These are phyloP conservation scores for Noctua pronuba DNA, from an alignment of 2,888 invertebrate species.

Conservation along the genomic window DNA sequence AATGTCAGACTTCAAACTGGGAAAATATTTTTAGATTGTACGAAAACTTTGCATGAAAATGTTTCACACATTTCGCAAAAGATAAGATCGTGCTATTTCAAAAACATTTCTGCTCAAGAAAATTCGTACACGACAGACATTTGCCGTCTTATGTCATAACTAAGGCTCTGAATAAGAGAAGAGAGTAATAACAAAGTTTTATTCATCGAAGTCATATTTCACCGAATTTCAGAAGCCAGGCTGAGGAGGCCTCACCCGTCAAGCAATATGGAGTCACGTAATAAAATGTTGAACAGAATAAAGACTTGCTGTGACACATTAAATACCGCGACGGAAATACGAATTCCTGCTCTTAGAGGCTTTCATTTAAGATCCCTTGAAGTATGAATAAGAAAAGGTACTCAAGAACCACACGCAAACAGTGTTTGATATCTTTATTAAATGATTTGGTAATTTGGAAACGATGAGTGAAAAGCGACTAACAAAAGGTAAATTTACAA, in stretches of 20 bases:
- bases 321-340: slow-evolving; percentile 60
- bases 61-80: slow-evolving; percentile 10
- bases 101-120: slow-evolving; percentile 21
- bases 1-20: background rate
- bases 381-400: slow-evolving; percentile 37
- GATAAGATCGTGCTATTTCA: background rate
- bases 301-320: slow-evolving; percentile 65
- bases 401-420: background rate
- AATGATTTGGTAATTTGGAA: background rate
- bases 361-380: slow-evolving; percentile 50
- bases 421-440: background rate
- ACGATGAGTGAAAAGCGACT: background rate
- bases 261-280: slow-evolving; percentile 55
- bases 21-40: background rate
- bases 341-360: slow-evolving; percentile 53
- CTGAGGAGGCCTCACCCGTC: slow-evolving; percentile 19
- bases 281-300: slow-evolving; percentile 60
- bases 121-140: slow-evolving; percentile 16
- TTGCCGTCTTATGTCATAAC: slow-evolving; percentile 35
- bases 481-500: background rate
- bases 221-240: slow-evolving; percentile 35
- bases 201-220: slow-evolving; percentile 46
- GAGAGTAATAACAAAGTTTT: slow-evolving; percentile 38
- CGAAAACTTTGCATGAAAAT: background rate
- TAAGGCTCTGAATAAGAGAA: slow-evolving; percentile 20